phyloP scores from a whole-genome alignment of 2,888 invertebrate genomes.

The Opisthograptis luteolata region DNA sequence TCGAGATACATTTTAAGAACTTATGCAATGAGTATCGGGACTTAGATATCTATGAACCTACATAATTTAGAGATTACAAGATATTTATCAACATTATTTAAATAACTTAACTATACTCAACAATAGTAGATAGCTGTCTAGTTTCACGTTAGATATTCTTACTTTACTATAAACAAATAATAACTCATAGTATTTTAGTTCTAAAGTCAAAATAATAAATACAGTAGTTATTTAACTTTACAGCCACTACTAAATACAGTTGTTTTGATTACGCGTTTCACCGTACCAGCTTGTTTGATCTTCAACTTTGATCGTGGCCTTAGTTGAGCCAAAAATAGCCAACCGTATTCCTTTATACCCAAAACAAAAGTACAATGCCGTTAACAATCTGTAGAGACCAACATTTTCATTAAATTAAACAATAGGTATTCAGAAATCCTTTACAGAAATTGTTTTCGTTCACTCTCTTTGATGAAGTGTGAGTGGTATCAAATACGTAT shows the following conservation, averaged over 20 bases:
- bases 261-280: constrained; percentile 10
- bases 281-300: constrained; percentile 16
- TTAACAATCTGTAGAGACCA: no score
- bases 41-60: no score
- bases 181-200: no score
- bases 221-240: neutral
- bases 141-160: no score
- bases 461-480: constrained; percentile 8
- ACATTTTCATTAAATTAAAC: constrained; percentile 7
- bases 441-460: constrained; percentile 4
- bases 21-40: constrained; percentile 22
- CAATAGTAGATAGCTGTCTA: no score
- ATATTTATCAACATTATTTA: no score
- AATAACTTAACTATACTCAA: no score
- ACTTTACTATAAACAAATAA: no score
- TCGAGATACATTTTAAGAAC: constrained; percentile 1
- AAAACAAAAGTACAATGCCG: neutral
- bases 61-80: no score
- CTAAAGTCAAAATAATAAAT: neutral
- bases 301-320: constrained; percentile 10
- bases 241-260: neutral
- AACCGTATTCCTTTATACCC: neutral
- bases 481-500: neutral
- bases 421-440: constrained; percentile 2
- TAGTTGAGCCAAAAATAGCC: constrained; percentile 1